Percentiles rank a stretch among this genome's conserved stretches.
phyloP scores from a whole-genome alignment of 2,888 invertebrate genomes.

The Bombylius discolor region DNA sequence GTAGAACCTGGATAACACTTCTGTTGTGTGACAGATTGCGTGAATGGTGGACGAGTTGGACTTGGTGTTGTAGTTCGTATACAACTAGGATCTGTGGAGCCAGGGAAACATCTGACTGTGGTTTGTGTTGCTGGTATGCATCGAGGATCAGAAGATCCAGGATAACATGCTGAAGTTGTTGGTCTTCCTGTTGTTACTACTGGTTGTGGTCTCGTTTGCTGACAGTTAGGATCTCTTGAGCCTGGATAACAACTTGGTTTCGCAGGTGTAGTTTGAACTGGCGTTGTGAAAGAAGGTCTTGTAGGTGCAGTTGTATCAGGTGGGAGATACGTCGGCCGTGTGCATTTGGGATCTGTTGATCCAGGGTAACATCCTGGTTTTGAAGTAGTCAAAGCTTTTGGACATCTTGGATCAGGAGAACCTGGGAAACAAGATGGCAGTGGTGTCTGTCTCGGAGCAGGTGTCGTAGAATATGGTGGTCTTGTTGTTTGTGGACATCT shows the following conservation, averaged over 20 bases:
- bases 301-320: neutral
- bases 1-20: slow-evolving; percentile 22
- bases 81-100: slow-evolving; percentile 19
- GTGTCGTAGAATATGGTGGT: neutral
- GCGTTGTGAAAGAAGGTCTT: slow-evolving; percentile 8
- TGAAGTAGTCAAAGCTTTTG: slow-evolving; percentile 13
- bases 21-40: slow-evolving; percentile 9
- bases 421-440: slow-evolving; percentile 28
- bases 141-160: neutral
- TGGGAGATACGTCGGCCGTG: slow-evolving; percentile 17
- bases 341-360: slow-evolving; percentile 36
- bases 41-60: slow-evolving; percentile 21
- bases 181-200: neutral
- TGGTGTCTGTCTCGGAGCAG: slow-evolving; percentile 11
- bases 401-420: slow-evolving; percentile 27
- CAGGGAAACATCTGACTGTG: slow-evolving; percentile 15
- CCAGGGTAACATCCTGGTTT: slow-evolving; percentile 33
- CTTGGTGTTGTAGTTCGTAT: slow-evolving; percentile 18
- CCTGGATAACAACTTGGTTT: slow-evolving; percentile 22
- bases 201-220: neutral
- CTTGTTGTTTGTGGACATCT: slow-evolving; percentile 4
- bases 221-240: slow-evolving; percentile 24
- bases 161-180: slow-evolving; percentile 1
- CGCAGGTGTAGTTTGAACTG: neutral
- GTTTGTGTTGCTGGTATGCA: neutral